phyloP scores from a whole-genome alignment of 2,113 vertebrate genomes.

The Pseudonaja textilis region DNA sequence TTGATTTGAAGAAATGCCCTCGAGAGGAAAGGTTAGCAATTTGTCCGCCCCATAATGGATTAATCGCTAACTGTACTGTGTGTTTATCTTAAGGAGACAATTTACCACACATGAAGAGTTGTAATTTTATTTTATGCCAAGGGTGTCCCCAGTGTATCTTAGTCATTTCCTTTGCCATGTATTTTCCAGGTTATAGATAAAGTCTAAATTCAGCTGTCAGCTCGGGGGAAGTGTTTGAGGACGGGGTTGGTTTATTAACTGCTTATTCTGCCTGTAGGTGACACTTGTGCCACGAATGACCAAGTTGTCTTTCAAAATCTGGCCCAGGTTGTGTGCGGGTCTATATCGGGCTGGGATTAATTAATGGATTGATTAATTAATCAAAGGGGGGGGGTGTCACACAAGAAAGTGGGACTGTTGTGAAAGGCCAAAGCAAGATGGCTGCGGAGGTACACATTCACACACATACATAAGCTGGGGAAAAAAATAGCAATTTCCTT shows the following conservation, averaged over 20 bases:
- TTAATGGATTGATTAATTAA: background rate
- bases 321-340: constrained; percentile 56
- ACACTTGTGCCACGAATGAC: constrained; percentile 73
- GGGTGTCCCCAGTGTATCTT: constrained; percentile 41
- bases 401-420: background rate
- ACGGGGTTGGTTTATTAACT: constrained; percentile 12
- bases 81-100: constrained; percentile 32
- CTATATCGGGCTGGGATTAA: background rate
- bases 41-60: background rate
- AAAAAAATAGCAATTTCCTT: too few relatives aligned
- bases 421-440: background rate
- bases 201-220: constrained; percentile 36
- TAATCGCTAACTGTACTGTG: constrained; percentile 29
- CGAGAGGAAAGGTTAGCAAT: constrained; percentile 18
- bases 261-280: constrained; percentile 72
- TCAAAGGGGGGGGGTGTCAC: background rate
- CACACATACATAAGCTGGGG: too few relatives aligned
- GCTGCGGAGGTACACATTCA: too few relatives aligned
- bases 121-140: constrained; percentile 54
- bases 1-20: constrained; percentile 40
- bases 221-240: background rate
- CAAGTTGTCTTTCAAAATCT: constrained; percentile 45
- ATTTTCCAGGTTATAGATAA: constrained; percentile 42
- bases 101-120: constrained; percentile 26
- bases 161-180: constrained; percentile 37